Evolutionary conservation across 1,140 invertebrate genomes (phyloP), one percentile per base, ranked within the genome.

Genomic region (Lordiphosa mommai): DNA sequence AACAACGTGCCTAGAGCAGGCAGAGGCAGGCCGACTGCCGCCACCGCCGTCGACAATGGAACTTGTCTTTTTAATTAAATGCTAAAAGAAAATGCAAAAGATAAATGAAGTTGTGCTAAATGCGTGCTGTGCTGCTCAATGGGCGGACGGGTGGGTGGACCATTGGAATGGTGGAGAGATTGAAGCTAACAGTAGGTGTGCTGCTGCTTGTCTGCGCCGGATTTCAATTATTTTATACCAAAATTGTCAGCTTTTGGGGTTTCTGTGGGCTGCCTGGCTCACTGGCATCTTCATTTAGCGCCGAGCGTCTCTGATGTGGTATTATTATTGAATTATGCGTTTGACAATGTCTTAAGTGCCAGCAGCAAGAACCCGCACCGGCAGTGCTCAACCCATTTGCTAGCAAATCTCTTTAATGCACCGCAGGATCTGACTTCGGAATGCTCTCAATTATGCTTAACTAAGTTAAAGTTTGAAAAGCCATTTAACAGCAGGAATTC

Each of bases 1-100:
- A 70, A 66, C 72, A 71, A 53, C 41, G 63, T 79, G 73, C 68
- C 67, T 79, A 65, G 64, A 76, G 57, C 57, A 67, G 61, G 56
- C 61, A 52, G 60, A 67, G 59, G 58, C 51, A 44, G 58, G 29
- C 56, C 33, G 47, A 56, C 56, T 51, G 47, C 32, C 50, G 50
- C 44, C 41, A 7, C 20, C 58, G 44, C 32, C 70, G 55, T 52
- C 67, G 72, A 84, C 77, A 84, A 84, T 84, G 79, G 77, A 85
- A 84, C 77, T 84, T 84, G 72, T 84, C 77, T 84, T 84, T 84
- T 84, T 84, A 84, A 84, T 84, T 84, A 84, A 84, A 84, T 84
- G 77, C 77, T 84, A 77, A 80, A 72, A 61, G 77, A 84, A 84
- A 84, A 84, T 82, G 77, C 77, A 69, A 69, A 77, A 84, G 77